Conservation (phyloP, 2,888 invertebrate genomes). For the Scaptomyza parva region DNA sequence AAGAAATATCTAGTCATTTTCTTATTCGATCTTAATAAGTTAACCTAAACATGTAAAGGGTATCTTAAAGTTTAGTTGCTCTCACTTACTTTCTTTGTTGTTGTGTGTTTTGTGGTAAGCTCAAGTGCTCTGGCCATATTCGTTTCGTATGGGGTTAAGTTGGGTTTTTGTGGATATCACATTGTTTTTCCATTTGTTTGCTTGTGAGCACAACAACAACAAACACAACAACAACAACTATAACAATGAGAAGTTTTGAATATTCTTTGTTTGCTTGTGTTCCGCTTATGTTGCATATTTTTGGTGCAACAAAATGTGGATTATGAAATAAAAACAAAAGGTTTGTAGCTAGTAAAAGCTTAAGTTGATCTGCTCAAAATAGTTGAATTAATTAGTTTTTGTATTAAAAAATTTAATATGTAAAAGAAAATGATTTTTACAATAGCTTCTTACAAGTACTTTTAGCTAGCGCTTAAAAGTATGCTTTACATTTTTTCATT, state of each 20-base stretch:
- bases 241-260: conserved; percentile 29
- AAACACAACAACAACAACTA: conserved; percentile 3
- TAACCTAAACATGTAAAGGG: neutral
- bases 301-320: conserved; percentile 1
- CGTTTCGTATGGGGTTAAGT: conserved; percentile 23
- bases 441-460: neutral
- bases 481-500: neutral
- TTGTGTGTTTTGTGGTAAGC: conserved; percentile 39
- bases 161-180: conserved; percentile 30
- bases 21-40: neutral
- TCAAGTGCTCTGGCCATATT: conserved; percentile 32
- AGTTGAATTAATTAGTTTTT: neutral
- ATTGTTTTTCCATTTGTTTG: conserved; percentile 55
- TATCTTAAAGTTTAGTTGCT: neutral
- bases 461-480: neutral
- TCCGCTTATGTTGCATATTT: conserved; percentile 31
- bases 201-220: conserved; percentile 22
- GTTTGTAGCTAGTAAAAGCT: neutral
- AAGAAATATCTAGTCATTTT: neutral
- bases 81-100: conserved; percentile 18
- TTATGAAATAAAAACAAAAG: neutral
- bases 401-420: neutral
- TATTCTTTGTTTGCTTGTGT: conserved; percentile 25
- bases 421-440: neutral
- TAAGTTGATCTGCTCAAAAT: neutral